Base-by-base conservation (phyloP, 2,888 invertebrate genomes). In the Thymelicus lineola region DNA sequence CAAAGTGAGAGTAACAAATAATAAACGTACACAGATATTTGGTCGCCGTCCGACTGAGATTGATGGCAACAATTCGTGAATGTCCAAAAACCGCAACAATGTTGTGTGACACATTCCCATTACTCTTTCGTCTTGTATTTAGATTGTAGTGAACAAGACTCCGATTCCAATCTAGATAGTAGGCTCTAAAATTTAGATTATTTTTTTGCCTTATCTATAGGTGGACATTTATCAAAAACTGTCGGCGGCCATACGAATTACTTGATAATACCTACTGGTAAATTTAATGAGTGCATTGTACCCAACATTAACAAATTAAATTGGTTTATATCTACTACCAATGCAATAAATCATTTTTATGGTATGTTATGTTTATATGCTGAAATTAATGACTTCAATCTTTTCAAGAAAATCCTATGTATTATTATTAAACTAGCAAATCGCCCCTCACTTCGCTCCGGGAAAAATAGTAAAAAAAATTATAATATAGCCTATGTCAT, bases 11-110 rank as follows among this genome's bases (percentile, higher is more conserved):
- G 53, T 53, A 60, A 60, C 66, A 42, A 60, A 66, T 66, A 66
- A 66, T 59, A 46, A 66, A 66, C 58, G 45, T 48, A 48, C 50
- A 63, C 17, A 53, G 48, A 50, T 63, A 60, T 67, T 60, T 61
- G 61, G 61, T 61, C 67, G 58, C 53, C 66, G 53, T 17, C 60
- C 61, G 67, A 61, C 73, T 71, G 73, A 76, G 77, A 77, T 77
- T 74, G 74, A 78, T 76, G 70, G 71, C 59, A 75, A 74, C 75
- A 71, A 72, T 75, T 74, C 75, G 65, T 69, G 75, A 67, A 65
- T 74, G 73, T 75, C 75, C 72, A 74, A 74, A 70, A 65, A 67
- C 71, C 67, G 70, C 67, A 63, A 14, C 72, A 62, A 70, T 75
- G 73, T 72, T 70, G 63, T 72, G 70, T 73, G 71, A 72, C 75